A percentile compares a stretch with the other conserved stretches of the same genome.
phyloP scores from a whole-genome alignment of 1,140 invertebrate species.

The Sinella curviseta region DNA sequence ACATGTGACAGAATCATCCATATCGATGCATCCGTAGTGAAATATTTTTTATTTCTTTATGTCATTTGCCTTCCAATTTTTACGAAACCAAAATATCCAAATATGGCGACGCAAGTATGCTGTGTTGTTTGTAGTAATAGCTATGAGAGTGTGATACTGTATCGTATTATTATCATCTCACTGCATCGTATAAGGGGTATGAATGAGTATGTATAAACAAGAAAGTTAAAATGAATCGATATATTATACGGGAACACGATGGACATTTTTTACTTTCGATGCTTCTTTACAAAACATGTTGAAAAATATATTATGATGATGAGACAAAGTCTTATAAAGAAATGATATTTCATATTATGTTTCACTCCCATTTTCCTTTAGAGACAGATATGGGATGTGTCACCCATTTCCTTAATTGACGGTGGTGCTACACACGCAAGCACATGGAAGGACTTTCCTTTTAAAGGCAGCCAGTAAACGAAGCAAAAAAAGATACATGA shows the following conservation, averaged over 20 bases:
- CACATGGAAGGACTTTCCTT: neutral
- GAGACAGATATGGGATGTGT: constrained; percentile 14
- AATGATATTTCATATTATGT: constrained; percentile 8
- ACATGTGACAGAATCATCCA: constrained; percentile 9
- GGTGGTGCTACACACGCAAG: neutral
- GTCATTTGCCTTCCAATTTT: too few relatives aligned
- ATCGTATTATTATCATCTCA: too few relatives aligned
- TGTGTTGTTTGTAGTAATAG: neutral
- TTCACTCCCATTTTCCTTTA: constrained; percentile 17
- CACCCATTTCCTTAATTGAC: constrained; percentile 25
- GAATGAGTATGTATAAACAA: too few relatives aligned
- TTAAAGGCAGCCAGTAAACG: neutral
- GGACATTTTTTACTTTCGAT: too few relatives aligned
- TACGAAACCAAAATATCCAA: too few relatives aligned
- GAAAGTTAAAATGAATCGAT: too few relatives aligned
- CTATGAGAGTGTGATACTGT: neutral
- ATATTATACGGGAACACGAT: too few relatives aligned
- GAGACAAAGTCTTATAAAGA: neutral
- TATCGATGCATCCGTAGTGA: neutral
- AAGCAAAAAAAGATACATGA: neutral
- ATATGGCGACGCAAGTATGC: too few relatives aligned
- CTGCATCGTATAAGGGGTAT: too few relatives aligned
- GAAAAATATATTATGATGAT: constrained; percentile 1
- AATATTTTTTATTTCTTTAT: neutral
- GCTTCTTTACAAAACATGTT: too few relatives aligned